A percentile compares a stretch with the other conserved stretches of the same genome.
These are phyloP conservation scores for Eupithecia vulgata DNA, from an alignment of 2,888 invertebrate species.

Conservation along the genomic window DNA sequence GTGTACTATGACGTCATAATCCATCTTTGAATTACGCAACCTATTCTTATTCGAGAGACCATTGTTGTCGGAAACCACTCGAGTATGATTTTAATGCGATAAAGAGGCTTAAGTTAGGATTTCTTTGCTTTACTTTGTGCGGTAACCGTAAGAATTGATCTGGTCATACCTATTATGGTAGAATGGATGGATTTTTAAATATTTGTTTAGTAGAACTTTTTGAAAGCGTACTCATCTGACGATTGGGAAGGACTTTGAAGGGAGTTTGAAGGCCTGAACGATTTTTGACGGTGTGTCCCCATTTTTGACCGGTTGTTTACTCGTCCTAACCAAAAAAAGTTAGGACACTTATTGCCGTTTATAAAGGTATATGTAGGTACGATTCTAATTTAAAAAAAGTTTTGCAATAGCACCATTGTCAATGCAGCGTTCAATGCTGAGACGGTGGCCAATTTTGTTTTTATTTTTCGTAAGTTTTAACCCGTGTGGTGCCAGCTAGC, in stretches of 20 bases:
- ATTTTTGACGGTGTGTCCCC: not conserved
- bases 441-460: too few species aligned
- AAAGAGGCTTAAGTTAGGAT: constrained; percentile 48
- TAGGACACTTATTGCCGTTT: too few species aligned
- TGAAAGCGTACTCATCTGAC: too few species aligned
- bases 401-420: too few species aligned
- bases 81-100: constrained; percentile 65
- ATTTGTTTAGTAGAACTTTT: not conserved
- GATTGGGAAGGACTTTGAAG: not conserved
- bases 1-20: constrained; percentile 23
- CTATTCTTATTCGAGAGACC: constrained; percentile 37
- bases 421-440: too few species aligned
- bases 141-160: constrained; percentile 30
- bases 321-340: too few species aligned
- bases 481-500: too few species aligned
- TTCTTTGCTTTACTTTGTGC: constrained; percentile 36
- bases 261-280: not conserved
- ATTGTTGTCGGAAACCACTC: constrained; percentile 46
- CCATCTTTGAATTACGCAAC: constrained; percentile 49
- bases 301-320: too few species aligned
- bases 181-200: not conserved
- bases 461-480: too few species aligned
- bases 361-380: too few species aligned
- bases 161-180: constrained; percentile 15
- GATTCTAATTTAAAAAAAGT: too few species aligned